Conservation (phyloP, 2,888 invertebrate genomes). For the Erebia epiphron region DNA sequence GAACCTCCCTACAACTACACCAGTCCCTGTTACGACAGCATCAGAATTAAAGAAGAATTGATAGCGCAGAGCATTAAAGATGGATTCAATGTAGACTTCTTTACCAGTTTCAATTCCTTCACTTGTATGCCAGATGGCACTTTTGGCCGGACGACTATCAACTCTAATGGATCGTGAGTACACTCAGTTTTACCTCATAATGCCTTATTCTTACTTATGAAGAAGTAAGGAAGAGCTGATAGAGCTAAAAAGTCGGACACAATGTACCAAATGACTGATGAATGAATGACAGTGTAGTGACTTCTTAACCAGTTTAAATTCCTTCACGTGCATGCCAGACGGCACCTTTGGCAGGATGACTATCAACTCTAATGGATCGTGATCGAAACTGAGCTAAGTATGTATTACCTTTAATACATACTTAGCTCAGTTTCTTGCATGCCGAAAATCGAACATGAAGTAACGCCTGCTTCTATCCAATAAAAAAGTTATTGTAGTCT, state of each 20-base stretch:
- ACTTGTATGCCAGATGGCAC: constrained; percentile 70
- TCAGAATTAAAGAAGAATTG: constrained; percentile 48
- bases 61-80: constrained; percentile 56
- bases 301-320: constrained; percentile 49
- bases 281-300: too few relatives aligned
- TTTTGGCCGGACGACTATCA: constrained; percentile 52
- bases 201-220: neutral
- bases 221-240: constrained; percentile 50
- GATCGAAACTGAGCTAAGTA: too few relatives aligned
- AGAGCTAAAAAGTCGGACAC: constrained; percentile 54
- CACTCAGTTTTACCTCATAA: neutral
- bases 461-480: too few relatives aligned
- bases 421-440: too few relatives aligned
- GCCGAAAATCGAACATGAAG: too few relatives aligned
- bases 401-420: too few relatives aligned
- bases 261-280: too few relatives aligned
- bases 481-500: too few relatives aligned
- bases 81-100: constrained; percentile 64
- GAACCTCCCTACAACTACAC: constrained; percentile 63
- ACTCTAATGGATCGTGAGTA: constrained; percentile 60
- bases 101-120: constrained; percentile 45
- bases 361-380: constrained; percentile 42
- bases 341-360: constrained; percentile 61
- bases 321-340: constrained; percentile 64
- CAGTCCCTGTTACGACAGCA: constrained; percentile 60